These are phyloP conservation scores for Pachydiplax longipennis DNA, from an alignment of 2,888 invertebrate genomes.

Conservation along the genomic window DNA sequence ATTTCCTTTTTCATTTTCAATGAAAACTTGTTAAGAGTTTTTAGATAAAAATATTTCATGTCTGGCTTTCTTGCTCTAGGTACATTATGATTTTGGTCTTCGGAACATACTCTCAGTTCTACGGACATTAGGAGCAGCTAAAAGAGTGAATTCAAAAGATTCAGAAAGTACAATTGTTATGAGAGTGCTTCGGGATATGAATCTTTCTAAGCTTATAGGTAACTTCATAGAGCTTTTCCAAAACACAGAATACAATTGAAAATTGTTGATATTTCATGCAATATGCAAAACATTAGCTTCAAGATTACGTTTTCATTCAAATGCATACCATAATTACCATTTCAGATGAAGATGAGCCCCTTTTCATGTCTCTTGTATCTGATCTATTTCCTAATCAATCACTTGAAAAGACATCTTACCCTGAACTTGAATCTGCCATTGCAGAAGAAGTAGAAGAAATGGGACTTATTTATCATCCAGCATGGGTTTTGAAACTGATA, in stretches of 20 bases:
- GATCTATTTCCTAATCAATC: conserved; percentile 96
- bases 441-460: conserved; percentile 80
- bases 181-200: conserved; percentile 96
- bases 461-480: conserved; percentile 88
- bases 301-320: not conserved
- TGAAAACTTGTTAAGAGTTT: too few relatives aligned
- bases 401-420: conserved; percentile 90
- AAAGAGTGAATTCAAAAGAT: conserved; percentile 89
- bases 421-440: conserved; percentile 88
- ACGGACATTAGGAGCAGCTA: conserved; percentile 89
- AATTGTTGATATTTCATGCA: too few relatives aligned
- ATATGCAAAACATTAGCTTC: too few relatives aligned
- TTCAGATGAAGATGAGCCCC: conserved; percentile 92
- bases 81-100: conserved; percentile 96
- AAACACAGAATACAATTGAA: not conserved
- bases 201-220: conserved; percentile 90
- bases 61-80: conserved; percentile 62
- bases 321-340: conserved; percentile 47
- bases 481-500: conserved; percentile 93
- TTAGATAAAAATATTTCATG: not conserved
- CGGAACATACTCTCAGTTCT: conserved; percentile 94
- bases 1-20: too few relatives aligned
- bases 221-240: conserved; percentile 36
- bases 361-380: conserved; percentile 95
- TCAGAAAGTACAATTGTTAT: conserved; percentile 96